Evolutionary conservation across 2,888 invertebrate genomes (phyloP).

Genomic region (Fissipunctia ypsillon): DNA sequence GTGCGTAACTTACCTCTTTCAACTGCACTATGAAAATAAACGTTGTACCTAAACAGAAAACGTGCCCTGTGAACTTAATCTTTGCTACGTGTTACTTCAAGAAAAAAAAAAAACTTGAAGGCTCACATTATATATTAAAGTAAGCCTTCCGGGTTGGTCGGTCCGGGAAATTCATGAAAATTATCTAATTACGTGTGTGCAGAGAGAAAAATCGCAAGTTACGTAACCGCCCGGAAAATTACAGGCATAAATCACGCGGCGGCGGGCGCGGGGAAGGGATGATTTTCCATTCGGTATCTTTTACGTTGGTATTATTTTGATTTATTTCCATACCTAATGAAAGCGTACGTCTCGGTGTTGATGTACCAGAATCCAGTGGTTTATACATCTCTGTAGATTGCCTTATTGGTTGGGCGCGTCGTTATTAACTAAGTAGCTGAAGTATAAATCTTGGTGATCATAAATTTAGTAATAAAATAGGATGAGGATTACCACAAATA

Average conservation of each 20-base stretch:
- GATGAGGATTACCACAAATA: constrained; percentile 83
- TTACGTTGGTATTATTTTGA: constrained; percentile 89
- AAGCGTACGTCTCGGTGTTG: constrained; percentile 87
- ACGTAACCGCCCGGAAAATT: constrained; percentile 89
- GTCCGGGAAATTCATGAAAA: constrained; percentile 83
- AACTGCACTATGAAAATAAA: constrained; percentile 51
- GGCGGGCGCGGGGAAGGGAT: constrained; percentile 79
- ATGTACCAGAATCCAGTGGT: constrained; percentile 81
- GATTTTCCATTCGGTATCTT: constrained; percentile 90
- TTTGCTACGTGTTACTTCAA: constrained; percentile 50
- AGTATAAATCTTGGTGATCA: constrained; percentile 74
- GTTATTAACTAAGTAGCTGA: constrained; percentile 78
- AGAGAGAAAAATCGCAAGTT: constrained; percentile 89
- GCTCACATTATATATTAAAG: constrained; percentile 69
- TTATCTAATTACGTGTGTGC: constrained; percentile 90
- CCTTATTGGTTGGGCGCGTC: constrained; percentile 72
- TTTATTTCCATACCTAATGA: constrained; percentile 89
- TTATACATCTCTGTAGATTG: constrained; percentile 81
- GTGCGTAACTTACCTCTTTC: constrained; percentile 50
- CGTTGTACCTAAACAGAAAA: constrained; percentile 48
- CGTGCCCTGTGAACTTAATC: constrained; percentile 49
- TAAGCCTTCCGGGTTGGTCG: constrained; percentile 65
- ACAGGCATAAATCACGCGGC: constrained; percentile 87
- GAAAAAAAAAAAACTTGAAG: constrained; percentile 51
- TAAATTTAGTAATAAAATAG: constrained; percentile 81